Percentiles rank a stretch among this genome's conserved stretches.
phyloP scores from a whole-genome alignment of 2,888 invertebrate species.

The Margaritifera margaritifera region DNA sequence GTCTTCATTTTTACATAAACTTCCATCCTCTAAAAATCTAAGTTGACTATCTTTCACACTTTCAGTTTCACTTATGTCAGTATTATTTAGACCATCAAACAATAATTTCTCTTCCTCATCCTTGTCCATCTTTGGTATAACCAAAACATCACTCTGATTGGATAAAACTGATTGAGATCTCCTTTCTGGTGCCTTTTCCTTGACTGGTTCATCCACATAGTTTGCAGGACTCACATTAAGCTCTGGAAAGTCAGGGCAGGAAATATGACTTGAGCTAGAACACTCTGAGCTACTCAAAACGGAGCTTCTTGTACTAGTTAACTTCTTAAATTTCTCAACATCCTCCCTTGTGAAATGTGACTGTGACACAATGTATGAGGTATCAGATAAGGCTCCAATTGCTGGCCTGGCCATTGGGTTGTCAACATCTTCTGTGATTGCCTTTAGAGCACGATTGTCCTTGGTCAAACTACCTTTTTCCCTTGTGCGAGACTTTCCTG shows the following conservation, averaged over 20 bases:
- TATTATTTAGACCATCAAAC: constrained; percentile 1
- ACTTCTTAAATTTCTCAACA: constrained; percentile 49
- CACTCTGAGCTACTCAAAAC: constrained; percentile 39
- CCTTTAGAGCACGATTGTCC: neutral
- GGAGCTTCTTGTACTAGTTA: constrained; percentile 16
- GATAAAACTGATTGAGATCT: neutral
- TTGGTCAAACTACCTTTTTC: too few species aligned
- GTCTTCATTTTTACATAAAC: too few species aligned
- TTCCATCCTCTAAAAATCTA: too few species aligned
- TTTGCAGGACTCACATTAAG: constrained; percentile 39
- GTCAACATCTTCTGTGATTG: neutral
- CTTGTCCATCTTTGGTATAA: too few species aligned
- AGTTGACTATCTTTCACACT: neutral
- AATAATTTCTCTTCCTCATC: neutral
- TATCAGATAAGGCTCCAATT: constrained; percentile 25
- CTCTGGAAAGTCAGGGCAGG: constrained; percentile 55
- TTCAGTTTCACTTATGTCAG: neutral
- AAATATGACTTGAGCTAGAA: constrained; percentile 58
- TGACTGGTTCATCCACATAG: constrained; percentile 26
- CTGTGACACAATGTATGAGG: constrained; percentile 27
- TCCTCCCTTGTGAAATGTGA: constrained; percentile 51
- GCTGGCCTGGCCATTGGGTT: constrained; percentile 34
- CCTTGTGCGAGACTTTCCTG: too few species aligned
- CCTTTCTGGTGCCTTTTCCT: neutral
- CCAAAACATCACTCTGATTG: too few species aligned